Base-by-base conservation (phyloP, 1,140 invertebrate species). In the Drosophila setifemur region DNA sequence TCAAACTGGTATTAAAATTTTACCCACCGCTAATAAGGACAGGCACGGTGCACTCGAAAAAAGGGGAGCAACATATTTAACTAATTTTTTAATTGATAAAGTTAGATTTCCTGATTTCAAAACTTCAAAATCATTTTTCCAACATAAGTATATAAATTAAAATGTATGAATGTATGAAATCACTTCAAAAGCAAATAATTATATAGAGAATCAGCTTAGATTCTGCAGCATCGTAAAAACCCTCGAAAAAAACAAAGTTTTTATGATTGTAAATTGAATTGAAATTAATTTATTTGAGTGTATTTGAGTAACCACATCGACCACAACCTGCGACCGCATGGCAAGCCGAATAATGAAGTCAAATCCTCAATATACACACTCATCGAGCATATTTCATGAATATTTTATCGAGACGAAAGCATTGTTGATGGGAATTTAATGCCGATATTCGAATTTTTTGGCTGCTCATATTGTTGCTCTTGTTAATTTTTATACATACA, bases 1-100 rank as follows among this genome's bases (percentile, higher is more conserved):
- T 86, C 79, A 74, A 63, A 35, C 19, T 54, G 18, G 79, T 54
- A 83, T 83, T 78, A 82, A 82, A 68, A 49, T 69, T 66, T 61
- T 43, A 35, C 40, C 72, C 35, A 11, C n/a, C 19, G 25, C 18
- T 37, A 57, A 42, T 61, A 61, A 58, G 52, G 35, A 18, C 52
- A 25, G 12, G 14, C 28, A 33, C 14, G 23, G 0, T 9, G 3
- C 57, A 61, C 57, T 19, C 6, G 1, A 8, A 18, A 18, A 26
- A 50, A 64, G 31, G 52, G n/a, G 4, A 29, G 42, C 28, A 60
- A 49, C n/a, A 60, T 60, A 31, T 28, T 2, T 9, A 12, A 18
- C 6, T 6, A 4, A 25, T n/a, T n/a, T n/a, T n/a, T n/a, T 4
- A 35, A 28, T 11, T 19, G 12, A 58, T 11, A 44, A 6, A 6